Conservation (phyloP, 1,140 invertebrate genomes). For the Eurosta solidaginis region DNA sequence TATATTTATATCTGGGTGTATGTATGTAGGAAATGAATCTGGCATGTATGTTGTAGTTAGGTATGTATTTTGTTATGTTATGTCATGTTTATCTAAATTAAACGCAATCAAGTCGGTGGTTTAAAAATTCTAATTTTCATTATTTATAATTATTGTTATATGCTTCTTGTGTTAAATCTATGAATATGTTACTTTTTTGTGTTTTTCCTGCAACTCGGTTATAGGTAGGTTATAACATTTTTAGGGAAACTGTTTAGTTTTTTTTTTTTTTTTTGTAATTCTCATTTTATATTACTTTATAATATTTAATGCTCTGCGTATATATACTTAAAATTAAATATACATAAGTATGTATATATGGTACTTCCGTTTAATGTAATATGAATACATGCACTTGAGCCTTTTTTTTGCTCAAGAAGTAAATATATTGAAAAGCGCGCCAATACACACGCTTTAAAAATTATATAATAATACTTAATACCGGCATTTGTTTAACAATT, state of each 20-base stretch:
- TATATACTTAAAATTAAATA: conserved; percentile 30
- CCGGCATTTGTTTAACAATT: conserved; percentile 7
- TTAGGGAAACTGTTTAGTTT: neutral
- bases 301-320: conserved; percentile 5
- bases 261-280: neutral
- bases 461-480: conserved; percentile 14
- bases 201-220: neutral
- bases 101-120: conserved; percentile 60
- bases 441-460: neutral
- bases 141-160: conserved; percentile 31
- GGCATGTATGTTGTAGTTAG: neutral
- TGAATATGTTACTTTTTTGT: neutral
- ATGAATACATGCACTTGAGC: neutral
- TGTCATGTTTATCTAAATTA: conserved; percentile 42
- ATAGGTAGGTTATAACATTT: neutral
- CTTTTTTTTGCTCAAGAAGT: neutral
- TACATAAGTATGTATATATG: conserved; percentile 3
- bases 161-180: conserved; percentile 4
- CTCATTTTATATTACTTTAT: neutral
- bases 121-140: conserved; percentile 47
- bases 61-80: conserved; percentile 16
- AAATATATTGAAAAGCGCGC: neutral
- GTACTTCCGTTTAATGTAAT: neutral
- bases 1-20: conserved; percentile 8
- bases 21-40: neutral